phyloP scores from a whole-genome alignment of 2,888 invertebrate genomes.

The Frankliniella fusca region DNA sequence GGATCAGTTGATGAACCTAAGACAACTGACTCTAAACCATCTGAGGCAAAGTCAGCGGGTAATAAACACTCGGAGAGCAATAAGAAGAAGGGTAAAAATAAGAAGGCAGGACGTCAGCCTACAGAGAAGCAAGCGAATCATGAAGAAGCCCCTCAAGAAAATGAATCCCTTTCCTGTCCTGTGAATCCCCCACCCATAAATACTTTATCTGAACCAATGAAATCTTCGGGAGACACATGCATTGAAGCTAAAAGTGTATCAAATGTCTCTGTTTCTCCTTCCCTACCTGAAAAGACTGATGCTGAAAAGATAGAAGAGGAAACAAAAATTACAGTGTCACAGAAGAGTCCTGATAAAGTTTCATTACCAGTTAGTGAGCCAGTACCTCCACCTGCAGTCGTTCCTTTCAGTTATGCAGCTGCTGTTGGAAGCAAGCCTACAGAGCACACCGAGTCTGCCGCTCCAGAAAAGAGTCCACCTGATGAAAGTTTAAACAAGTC shows the following conservation, averaged over 20 bases:
- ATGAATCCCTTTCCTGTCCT: too few relatives aligned
- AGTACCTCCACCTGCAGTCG: background rate
- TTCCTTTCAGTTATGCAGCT: background rate
- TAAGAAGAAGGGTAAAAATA: slow-evolving; percentile 1
- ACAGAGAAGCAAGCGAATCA: background rate
- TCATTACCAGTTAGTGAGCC: background rate
- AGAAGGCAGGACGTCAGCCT: background rate
- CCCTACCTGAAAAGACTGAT: background rate
- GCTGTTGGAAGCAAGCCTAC: background rate
- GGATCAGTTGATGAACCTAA: background rate
- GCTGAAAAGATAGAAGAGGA: background rate
- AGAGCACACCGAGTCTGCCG: background rate
- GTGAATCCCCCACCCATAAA: background rate
- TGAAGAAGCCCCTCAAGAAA: too few relatives aligned
- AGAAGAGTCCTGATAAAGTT: background rate
- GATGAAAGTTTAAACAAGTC: background rate
- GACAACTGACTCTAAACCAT: background rate
- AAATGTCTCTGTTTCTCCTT: background rate
- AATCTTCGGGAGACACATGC: background rate
- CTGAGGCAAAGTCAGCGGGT: background rate
- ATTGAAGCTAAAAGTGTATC: too few relatives aligned
- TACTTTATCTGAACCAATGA: background rate
- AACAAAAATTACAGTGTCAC: background rate
- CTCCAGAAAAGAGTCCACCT: background rate
- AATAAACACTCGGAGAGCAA: background rate